These are phyloP conservation scores for Edolisoma coerulescens DNA, from an alignment of 2,113 vertebrate species.

Conservation along the genomic window DNA sequence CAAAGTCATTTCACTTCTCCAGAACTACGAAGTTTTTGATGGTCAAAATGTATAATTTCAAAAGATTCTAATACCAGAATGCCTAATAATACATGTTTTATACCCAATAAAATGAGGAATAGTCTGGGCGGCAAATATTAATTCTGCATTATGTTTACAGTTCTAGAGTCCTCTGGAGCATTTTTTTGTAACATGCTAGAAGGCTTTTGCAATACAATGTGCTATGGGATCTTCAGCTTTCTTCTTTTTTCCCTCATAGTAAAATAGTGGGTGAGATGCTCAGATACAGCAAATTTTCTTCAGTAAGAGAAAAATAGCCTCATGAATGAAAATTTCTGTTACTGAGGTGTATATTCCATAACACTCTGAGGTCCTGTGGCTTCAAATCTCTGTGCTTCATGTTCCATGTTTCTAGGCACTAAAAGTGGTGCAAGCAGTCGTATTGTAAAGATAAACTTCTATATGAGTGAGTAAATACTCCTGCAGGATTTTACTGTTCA, in stretches of 20 bases:
- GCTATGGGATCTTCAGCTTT: not conserved
- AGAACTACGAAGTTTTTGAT: not conserved
- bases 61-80: not conserved
- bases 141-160: not conserved
- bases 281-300: not conserved
- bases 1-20: not conserved
- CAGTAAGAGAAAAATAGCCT: not conserved
- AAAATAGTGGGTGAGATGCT: not conserved
- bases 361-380: not conserved
- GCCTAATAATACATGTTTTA: not conserved
- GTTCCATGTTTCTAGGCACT: not conserved
- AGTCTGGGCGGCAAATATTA: not conserved
- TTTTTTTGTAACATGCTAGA: not conserved
- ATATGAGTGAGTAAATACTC: not conserved
- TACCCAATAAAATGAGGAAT: not conserved
- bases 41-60: not conserved
- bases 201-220: not conserved
- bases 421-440: not conserved
- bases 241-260: not conserved
- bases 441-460: not conserved
- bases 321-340: not conserved
- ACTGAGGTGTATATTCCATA: not conserved
- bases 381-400: not conserved
- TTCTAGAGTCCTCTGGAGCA: not conserved
- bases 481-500: not conserved